Conservation (phyloP, 2,113 vertebrate genomes). For the Fregetta grallaria region DNA sequence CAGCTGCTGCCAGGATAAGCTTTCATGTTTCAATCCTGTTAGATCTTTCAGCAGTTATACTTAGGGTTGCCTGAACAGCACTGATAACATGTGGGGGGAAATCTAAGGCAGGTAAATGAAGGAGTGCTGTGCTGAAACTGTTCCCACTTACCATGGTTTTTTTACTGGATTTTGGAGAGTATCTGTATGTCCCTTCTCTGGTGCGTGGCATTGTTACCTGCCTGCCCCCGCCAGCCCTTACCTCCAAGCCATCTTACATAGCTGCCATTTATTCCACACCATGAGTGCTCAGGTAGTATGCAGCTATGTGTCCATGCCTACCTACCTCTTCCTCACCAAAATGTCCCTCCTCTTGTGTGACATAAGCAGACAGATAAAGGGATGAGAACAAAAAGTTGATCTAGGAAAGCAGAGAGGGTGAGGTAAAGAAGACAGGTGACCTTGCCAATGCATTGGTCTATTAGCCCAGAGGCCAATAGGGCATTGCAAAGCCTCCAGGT, state of each 20-base stretch:
- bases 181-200: not conserved
- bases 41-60: slow-evolving; percentile 2
- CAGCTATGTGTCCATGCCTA: not conserved
- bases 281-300: not conserved
- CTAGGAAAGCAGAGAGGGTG: not conserved
- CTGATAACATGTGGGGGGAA: not conserved
- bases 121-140: not conserved
- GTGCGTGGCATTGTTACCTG: not conserved
- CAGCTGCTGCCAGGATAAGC: not conserved
- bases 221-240: not conserved
- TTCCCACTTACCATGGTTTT: not conserved
- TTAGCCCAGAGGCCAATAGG: not conserved
- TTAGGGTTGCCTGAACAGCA: not conserved
- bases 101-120: not conserved
- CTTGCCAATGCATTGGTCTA: not conserved
- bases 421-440: not conserved
- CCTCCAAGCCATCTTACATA: not conserved
- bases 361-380: not conserved
- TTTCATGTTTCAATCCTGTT: not conserved
- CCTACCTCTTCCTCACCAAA: not conserved
- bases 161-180: not conserved
- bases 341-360: not conserved
- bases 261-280: not conserved
- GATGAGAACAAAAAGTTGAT: not conserved
- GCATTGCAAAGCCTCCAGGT: not conserved